These are phyloP conservation scores for Xestobium rufovillosum DNA, from an alignment of 2,888 invertebrate species.

Conservation along the genomic window DNA sequence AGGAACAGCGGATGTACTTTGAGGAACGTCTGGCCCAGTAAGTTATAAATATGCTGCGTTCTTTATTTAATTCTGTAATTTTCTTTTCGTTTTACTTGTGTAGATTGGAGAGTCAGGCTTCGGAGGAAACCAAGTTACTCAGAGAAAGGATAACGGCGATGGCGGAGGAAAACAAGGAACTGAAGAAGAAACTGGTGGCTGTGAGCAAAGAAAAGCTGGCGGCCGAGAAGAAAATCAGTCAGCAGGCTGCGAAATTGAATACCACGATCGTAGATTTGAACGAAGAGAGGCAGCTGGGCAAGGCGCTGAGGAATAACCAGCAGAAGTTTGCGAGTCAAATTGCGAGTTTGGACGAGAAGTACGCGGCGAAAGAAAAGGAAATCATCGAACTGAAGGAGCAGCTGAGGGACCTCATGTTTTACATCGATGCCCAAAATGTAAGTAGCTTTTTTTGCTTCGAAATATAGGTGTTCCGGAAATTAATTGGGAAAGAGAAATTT, in stretches of 20 bases:
- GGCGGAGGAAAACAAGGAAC: constrained; percentile 45
- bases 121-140: constrained; percentile 34
- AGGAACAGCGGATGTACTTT: constrained; percentile 87
- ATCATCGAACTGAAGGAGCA: constrained; percentile 84
- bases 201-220: constrained; percentile 58
- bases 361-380: constrained; percentile 52
- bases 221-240: constrained; percentile 63
- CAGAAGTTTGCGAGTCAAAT: constrained; percentile 61
- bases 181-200: constrained; percentile 45
- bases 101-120: constrained; percentile 37
- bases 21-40: constrained; percentile 65
- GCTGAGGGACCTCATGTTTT: constrained; percentile 94
- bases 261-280: constrained; percentile 62
- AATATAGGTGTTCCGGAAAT: constrained; percentile 1
- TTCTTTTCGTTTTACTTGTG: constrained; percentile 11
- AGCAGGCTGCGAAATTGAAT: constrained; percentile 56
- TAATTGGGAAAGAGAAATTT: no score
- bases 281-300: constrained; percentile 81
- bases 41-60: constrained; percentile 14
- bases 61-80: background rate
- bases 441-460: constrained; percentile 11
- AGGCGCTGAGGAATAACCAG: constrained; percentile 69
- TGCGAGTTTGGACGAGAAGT: constrained; percentile 47
- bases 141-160: constrained; percentile 46
- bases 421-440: constrained; percentile 73